Percentiles rank a stretch among this genome's conserved stretches.
These are phyloP conservation scores for Ciona savignyi DNA, from an alignment of 23 tunicate species.

Conservation along the genomic window DNA sequence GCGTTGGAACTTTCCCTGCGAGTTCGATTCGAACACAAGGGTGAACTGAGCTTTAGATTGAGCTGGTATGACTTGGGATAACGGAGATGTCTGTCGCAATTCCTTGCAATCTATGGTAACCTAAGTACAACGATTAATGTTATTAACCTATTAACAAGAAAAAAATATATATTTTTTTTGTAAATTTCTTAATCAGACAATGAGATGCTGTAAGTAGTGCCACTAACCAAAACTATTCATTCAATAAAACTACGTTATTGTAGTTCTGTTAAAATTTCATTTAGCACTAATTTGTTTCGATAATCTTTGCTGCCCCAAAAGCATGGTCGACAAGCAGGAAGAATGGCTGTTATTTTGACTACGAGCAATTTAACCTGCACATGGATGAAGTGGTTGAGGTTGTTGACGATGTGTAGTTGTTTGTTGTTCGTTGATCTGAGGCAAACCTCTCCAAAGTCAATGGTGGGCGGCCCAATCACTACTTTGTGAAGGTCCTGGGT, in stretches of 20 bases:
- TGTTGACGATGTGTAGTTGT: conserved; percentile 74
- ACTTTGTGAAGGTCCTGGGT: conserved; percentile 79
- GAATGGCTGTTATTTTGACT: too few relatives aligned
- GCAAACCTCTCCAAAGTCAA: conserved; percentile 86
- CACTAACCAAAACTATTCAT: too few relatives aligned
- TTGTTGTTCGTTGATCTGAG: conserved; percentile 72
- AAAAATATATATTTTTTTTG: not conserved
- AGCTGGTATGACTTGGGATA: conserved; percentile 86
- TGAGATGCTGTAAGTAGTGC: too few relatives aligned
- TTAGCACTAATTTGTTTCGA: too few relatives aligned
- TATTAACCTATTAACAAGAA: too few relatives aligned
- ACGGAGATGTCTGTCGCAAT: conserved; percentile 83
- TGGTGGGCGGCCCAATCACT: conserved; percentile 86
- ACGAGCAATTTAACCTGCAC: conserved; percentile 37
- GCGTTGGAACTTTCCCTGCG: conserved; percentile 84
- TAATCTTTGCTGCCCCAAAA: too few relatives aligned
- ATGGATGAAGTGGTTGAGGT: conserved; percentile 68
- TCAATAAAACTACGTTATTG: too few relatives aligned
- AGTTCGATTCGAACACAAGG: conserved; percentile 77
- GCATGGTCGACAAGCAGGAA: too few relatives aligned
- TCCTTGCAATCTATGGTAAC: conserved; percentile 77
- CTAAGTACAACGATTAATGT: too few relatives aligned
- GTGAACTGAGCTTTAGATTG: conserved; percentile 69
- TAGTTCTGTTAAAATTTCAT: too few relatives aligned
- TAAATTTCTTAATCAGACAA: too few relatives aligned